These are phyloP conservation scores for Polyploca ridens DNA, from an alignment of 2,888 invertebrate genomes.

Conservation along the genomic window DNA sequence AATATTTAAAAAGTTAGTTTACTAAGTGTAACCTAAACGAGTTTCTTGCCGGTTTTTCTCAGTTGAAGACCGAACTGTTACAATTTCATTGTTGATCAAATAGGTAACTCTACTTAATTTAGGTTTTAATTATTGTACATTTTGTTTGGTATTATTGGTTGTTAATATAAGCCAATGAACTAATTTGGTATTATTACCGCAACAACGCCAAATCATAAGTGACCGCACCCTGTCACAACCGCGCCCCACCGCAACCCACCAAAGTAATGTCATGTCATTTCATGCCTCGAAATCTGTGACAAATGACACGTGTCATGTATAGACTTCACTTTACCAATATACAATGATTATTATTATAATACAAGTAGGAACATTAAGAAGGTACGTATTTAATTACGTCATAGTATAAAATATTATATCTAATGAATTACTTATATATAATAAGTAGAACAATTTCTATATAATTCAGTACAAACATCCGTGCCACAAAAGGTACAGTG, in stretches of 20 bases:
- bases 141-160: slow-evolving; percentile 11
- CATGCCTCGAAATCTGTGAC: slow-evolving; percentile 68
- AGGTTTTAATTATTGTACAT: no score
- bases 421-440: no score
- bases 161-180: slow-evolving; percentile 48
- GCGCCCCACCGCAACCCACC: slow-evolving; percentile 62
- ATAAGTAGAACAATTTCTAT: background rate
- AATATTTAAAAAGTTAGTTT: no score
- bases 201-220: slow-evolving; percentile 56
- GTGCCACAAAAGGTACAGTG: slow-evolving; percentile 34
- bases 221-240: slow-evolving; percentile 67
- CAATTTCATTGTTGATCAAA: no score
- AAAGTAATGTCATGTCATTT: slow-evolving; percentile 66
- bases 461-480: no score
- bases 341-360: background rate
- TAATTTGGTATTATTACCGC: slow-evolving; percentile 44
- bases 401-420: no score
- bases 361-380: no score
- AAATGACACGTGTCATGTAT: slow-evolving; percentile 57
- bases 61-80: no score
- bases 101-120: no score
- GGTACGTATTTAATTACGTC: no score
- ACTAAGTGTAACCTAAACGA: no score
- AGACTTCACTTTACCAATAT: background rate
- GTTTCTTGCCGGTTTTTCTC: no score